Evolutionary conservation across 2,888 invertebrate species (phyloP), one percentile per base, ranked within the genome.

Genomic region (Dynastes grantii): DNA sequence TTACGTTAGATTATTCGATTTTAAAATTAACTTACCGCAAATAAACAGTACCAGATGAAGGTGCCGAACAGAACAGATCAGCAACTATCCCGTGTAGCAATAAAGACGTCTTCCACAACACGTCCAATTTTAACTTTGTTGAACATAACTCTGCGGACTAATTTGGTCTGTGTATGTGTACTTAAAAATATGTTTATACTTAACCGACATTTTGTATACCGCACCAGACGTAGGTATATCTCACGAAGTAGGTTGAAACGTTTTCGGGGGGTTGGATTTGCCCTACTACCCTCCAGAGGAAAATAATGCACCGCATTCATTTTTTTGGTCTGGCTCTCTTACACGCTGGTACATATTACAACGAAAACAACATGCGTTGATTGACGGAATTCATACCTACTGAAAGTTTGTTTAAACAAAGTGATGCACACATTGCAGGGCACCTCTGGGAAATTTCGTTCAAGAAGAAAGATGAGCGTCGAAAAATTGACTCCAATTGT

Each of bases 121-220:
- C 73, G 73, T 75, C 61, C 73, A 75, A 75, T 75, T 75, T 75
- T 75, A 75, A 75, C 73, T 75, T 75, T 75, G 61, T 75, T 63
- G 73, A 75, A 61, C 61, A 75, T 75, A 75, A 75, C 73, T 75
- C 61, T 75, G 73, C 73, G 49, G 73, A 75, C 73, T 75, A 75
- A 75, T 75, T 75, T 75, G 27, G 61, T 75, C 73, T 13, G 61
- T 75, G 73, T 75, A 75, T 63, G 49, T 61, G 73, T 75, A 75
- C 73, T 75, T 63, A 75, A 75, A 75, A 75, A 75, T 75, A 75
- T 75, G 73, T 75, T 75, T 75, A 75, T 75, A 63, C 73, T 75
- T 75, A 75, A 75, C 73, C 61, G 73, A 75, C 73, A 75, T 75
- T 75, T 75, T 75, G 73, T 75, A 75, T 61, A 75, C 73, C 71